Percentiles rank a stretch among this genome's conserved stretches.
Conservation (phyloP, 2,888 invertebrate genomes). For the Scaptodrosophila latifasciaeformis region DNA sequence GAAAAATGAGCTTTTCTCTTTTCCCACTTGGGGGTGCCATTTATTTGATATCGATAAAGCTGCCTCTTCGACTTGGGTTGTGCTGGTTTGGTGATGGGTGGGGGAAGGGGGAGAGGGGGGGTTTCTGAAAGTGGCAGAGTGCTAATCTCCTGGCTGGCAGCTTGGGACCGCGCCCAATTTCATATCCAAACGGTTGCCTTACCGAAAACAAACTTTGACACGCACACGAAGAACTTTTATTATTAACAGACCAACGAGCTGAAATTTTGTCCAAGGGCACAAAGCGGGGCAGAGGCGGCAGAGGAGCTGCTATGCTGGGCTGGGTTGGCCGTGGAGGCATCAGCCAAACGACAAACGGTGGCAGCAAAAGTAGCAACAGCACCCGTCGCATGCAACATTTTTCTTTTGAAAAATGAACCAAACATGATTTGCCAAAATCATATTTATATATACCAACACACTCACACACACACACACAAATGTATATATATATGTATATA, state of each 20-base stretch:
- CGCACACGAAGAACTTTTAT: conserved; percentile 69
- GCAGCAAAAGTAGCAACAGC: conserved; percentile 63
- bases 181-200: conserved; percentile 57
- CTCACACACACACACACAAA: conserved; percentile 12
- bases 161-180: conserved; percentile 56
- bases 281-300: conserved; percentile 8
- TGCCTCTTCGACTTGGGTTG: conserved; percentile 9
- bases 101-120: background rate
- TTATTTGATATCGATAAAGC: conserved; percentile 48
- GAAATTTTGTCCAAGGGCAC: conserved; percentile 20
- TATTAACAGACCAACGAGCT: conserved; percentile 43
- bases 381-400: conserved; percentile 62
- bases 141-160: conserved; percentile 46
- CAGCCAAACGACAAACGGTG: conserved; percentile 42
- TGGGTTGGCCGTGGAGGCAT: conserved; percentile 9
- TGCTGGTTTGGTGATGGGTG: background rate
- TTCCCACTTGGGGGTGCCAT: conserved; percentile 26
- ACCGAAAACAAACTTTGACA: conserved; percentile 69
- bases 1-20: conserved; percentile 63
- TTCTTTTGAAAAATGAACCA: conserved; percentile 72
- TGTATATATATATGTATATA: conserved; percentile 16
- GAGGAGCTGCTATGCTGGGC: conserved; percentile 7
- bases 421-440: conserved; percentile 65
- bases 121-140: conserved; percentile 24
- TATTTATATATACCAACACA: background rate